Conservation (phyloP, 2,113 vertebrate genomes). For the Orientallactaga bullata region DNA sequence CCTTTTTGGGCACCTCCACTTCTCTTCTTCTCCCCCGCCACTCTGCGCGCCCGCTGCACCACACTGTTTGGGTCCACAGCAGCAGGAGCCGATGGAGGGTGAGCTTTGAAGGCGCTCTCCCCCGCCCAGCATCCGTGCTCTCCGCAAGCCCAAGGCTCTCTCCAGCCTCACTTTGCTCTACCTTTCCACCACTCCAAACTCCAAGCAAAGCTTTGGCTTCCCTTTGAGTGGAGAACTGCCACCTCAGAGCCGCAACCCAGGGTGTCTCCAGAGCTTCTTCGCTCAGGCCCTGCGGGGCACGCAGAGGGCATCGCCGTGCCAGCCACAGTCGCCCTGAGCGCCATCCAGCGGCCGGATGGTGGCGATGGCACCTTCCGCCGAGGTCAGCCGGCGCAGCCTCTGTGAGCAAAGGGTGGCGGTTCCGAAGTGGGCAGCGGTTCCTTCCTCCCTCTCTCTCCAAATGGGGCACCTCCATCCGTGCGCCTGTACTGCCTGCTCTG, state of each 20-base stretch:
- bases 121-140: too few species aligned
- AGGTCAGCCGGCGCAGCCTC: not conserved
- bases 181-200: not conserved
- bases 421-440: not conserved
- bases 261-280: accelerated
- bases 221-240: not conserved
- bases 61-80: too few species aligned
- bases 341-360: constrained; percentile 80
- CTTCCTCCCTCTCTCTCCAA: not conserved
- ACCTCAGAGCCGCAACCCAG: not conserved
- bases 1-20: not conserved
- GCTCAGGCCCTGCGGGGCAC: not conserved
- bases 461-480: not conserved
- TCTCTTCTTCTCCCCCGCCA: not conserved
- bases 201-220: not conserved
- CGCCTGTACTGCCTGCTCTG: too few species aligned
- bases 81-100: not conserved
- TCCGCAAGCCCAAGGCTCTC: too few species aligned
- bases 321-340: constrained; percentile 57
- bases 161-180: not conserved
- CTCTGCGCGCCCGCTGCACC: too few species aligned
- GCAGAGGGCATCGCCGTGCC: accelerated
- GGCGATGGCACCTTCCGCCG: not conserved
- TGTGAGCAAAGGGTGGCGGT: not conserved
- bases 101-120: not conserved